Percentiles rank a stretch among this genome's conserved stretches.
Evolutionary conservation across 64 coral and sea anemone genomes (phyloP).

Genomic region (Anthopleura sola): DNA sequence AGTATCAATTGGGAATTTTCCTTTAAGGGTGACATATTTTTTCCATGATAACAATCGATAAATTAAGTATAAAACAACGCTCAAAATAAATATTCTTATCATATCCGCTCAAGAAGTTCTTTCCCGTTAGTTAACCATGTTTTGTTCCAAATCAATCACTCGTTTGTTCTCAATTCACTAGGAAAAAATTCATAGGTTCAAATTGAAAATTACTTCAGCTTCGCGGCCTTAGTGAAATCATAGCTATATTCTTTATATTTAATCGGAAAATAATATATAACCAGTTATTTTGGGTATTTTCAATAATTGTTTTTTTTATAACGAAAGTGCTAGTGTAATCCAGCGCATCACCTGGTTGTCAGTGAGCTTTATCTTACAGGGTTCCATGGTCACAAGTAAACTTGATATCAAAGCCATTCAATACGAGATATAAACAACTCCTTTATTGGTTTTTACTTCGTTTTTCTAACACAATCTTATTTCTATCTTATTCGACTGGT

Average conservation of each 20-base stretch:
- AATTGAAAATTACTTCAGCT: too few relatives aligned
- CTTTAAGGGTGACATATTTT: not conserved
- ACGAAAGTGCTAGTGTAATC: not conserved
- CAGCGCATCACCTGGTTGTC: not conserved
- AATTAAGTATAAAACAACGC: not conserved
- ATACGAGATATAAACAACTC: not conserved
- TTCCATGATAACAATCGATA: not conserved
- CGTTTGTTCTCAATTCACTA: not conserved
- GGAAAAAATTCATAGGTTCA: not conserved
- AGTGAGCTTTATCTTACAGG: not conserved
- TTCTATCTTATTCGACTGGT: not conserved
- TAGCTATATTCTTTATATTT: not conserved
- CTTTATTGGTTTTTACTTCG: not conserved
- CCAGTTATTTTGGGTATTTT: not conserved
- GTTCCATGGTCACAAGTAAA: not conserved
- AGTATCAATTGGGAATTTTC: not conserved
- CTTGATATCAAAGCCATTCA: not conserved
- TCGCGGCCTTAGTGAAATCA: too few relatives aligned
- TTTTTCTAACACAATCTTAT: not conserved
- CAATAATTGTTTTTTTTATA: not conserved
- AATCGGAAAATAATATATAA: not conserved
- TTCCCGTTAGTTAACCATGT: constrained; percentile 4
- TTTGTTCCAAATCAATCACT: not conserved
- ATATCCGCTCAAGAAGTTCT: not conserved
- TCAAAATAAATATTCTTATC: constrained; percentile 11